These are phyloP conservation scores for Shinisaurus crocodilurus DNA, from an alignment of 2,113 vertebrate species.

Conservation along the genomic window DNA sequence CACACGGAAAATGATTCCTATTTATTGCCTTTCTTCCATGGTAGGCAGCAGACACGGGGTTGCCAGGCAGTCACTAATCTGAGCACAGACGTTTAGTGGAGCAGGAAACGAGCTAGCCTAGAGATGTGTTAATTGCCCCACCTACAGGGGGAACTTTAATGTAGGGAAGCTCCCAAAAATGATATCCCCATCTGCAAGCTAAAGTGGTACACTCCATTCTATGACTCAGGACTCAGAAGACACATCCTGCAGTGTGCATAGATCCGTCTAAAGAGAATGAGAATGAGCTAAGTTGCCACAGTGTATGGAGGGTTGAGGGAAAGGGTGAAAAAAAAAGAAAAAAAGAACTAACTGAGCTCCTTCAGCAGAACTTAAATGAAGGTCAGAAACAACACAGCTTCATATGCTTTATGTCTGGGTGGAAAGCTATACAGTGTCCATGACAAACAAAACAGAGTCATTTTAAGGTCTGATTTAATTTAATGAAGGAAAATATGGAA, in stretches of 20 bases:
- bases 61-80: not conserved
- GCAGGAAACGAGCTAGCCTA: not conserved
- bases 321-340: not conserved
- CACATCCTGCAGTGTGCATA: not conserved
- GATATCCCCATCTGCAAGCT: too few species aligned
- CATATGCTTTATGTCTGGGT: conserved; percentile 8
- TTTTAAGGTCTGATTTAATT: conserved; percentile 16
- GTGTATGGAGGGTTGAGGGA: not conserved
- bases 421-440: not conserved
- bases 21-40: not conserved
- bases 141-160: too few species aligned
- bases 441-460: not conserved
- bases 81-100: not conserved
- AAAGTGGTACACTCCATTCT: not conserved
- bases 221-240: too few species aligned
- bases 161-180: not conserved
- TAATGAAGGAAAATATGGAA: conserved; percentile 2
- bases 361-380: not conserved
- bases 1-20: not conserved
- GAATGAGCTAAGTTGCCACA: not conserved
- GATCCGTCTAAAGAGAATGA: not conserved
- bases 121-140: not conserved
- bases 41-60: not conserved
- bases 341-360: not conserved
- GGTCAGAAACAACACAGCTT: not conserved